Evolutionary conservation across 2,113 vertebrate species (phyloP).

Genomic region (Siniperca chuatsi): DNA sequence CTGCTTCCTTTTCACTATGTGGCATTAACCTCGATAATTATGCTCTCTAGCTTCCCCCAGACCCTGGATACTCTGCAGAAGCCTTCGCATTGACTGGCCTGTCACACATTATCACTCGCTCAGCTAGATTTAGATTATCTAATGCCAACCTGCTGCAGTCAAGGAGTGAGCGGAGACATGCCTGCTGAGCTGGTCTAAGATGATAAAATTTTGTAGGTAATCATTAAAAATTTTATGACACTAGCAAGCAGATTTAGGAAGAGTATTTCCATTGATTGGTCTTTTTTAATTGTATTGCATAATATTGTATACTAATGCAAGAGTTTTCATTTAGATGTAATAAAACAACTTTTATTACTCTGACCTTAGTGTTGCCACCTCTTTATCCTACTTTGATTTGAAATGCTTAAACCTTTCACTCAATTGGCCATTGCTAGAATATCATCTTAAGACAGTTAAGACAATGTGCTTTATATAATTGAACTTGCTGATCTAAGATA

Average conservation of each 20-base stretch:
- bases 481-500: not conserved
- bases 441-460: not conserved
- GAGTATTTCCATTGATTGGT: not conserved
- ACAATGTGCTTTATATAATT: not conserved
- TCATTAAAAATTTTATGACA: conserved; percentile 7
- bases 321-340: not conserved
- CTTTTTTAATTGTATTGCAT: not conserved
- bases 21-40: conserved; percentile 75
- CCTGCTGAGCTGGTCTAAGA: not conserved
- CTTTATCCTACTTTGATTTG: not conserved
- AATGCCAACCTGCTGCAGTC: conserved; percentile 12
- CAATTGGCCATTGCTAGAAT: not conserved
- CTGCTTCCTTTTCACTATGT: conserved; percentile 54
- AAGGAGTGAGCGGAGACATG: conserved; percentile 5
- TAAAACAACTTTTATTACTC: not conserved
- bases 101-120: conserved; percentile 43
- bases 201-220: not conserved
- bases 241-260: not conserved
- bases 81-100: conserved; percentile 34
- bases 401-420: not conserved
- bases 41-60: conserved; percentile 46
- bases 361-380: not conserved
- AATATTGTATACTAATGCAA: not conserved
- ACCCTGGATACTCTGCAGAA: conserved; percentile 47
- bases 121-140: conserved; percentile 30